Evolutionary conservation across 1,140 invertebrate species (phyloP).

Genomic region (Drosophila mauritiana): DNA sequence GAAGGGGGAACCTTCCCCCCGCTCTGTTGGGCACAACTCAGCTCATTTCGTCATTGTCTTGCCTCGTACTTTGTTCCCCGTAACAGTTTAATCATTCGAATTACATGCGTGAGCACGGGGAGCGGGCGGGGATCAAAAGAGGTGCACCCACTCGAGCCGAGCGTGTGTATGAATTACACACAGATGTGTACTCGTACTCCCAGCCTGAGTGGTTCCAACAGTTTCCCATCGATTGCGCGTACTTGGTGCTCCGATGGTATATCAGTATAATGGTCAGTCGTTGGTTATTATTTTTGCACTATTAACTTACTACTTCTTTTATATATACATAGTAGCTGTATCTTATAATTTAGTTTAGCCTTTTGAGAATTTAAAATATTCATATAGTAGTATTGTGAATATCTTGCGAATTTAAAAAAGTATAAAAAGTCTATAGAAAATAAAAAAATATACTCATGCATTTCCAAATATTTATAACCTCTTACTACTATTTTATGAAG

Average conservation of each 20-base stretch:
- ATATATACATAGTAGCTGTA: no score
- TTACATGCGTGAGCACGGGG: constrained; percentile 54
- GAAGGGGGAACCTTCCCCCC: constrained; percentile 15
- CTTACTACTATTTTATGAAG: no score
- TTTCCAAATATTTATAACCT: no score
- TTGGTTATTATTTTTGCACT: not conserved
- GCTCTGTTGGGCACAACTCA: constrained; percentile 24
- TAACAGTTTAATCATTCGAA: constrained; percentile 77
- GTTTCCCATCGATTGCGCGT: not conserved
- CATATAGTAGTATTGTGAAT: no score
- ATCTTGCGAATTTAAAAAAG: no score
- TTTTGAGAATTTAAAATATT: no score
- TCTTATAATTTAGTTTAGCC: no score
- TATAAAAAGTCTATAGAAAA: no score
- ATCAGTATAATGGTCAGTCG: no score
- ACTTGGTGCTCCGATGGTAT: no score
- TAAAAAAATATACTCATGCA: no score
- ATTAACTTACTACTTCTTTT: no score
- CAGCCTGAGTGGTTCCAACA: constrained; percentile 11
- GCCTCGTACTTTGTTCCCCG: constrained; percentile 67
- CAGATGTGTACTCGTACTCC: constrained; percentile 15
- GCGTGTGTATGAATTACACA: constrained; percentile 42
- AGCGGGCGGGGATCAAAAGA: not conserved
- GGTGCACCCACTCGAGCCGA: constrained; percentile 5
- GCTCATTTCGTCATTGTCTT: constrained; percentile 77